Evolutionary conservation across 2,888 invertebrate species (phyloP), one percentile per base, ranked within the genome.

Genomic region (Nemotelus nigrinus): DNA sequence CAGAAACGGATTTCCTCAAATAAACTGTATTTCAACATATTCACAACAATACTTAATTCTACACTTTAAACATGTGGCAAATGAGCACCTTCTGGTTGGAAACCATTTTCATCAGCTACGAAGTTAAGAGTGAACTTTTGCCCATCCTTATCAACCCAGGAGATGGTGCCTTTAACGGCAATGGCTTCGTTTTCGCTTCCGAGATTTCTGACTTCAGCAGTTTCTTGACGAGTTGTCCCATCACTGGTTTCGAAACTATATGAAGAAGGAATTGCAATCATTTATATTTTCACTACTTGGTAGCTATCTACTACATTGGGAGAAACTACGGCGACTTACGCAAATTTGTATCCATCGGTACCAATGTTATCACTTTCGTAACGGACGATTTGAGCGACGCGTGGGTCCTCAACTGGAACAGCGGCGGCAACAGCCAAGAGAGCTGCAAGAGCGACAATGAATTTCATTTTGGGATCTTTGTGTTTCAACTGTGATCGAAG

Each of bases 201-300:
- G 58, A 89, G 89, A 83, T 92, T 90, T 82, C 88, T 85, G 76
- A 92, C 84, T 78, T 88, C 87, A 2, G 90, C 92, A 82, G 90
- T 88, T 83, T 92, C 92, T 81, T 89, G 87, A 10, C 90, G 89
- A 2, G 89, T 88, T 25, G 89, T 89, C 44, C 92, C 91, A 81
- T 92, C 91, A 81, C 91, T 92, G 10, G 92, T 91, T 82, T 91
- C 91, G 81, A 89, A 91, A 43, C 92, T 92, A 83, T 25, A 82
- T 82, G 78, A 53, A 57, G 47, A 44, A 77, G 8, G 7, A 39
- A 7, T 64, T 41, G 4, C 4, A 64, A 64, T 60, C 39, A 39
- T 25, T 25, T 25, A 7, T 60, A 25, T 60, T 60, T 60, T 25
- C 41, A 10, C 60, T 25, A 25, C 25, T 25, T 25, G 25, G 39